phyloP scores from a whole-genome alignment of 2,113 vertebrate species.

The Panthera leo region DNA sequence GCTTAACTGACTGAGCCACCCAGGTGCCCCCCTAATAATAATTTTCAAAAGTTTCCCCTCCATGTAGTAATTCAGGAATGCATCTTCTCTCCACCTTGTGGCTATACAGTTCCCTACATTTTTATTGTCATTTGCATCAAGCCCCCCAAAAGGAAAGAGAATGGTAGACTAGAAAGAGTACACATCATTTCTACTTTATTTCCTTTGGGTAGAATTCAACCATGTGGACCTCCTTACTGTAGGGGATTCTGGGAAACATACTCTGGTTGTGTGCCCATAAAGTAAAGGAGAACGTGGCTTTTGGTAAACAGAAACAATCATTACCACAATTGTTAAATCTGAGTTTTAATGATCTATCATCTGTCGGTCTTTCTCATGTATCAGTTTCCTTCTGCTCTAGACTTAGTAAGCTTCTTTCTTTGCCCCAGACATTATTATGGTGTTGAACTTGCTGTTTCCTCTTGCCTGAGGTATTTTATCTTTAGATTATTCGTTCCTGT shows the following conservation, averaged over 20 bases:
- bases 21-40: background rate
- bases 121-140: background rate
- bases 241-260: background rate
- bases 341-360: background rate
- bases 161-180: background rate
- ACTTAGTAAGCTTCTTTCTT: background rate
- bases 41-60: background rate
- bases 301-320: background rate
- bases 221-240: rapidly evolving
- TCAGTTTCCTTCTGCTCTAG: background rate
- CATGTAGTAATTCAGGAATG: background rate
- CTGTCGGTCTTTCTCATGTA: background rate
- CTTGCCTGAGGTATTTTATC: background rate
- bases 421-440: background rate
- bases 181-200: background rate
- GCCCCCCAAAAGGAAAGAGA: background rate
- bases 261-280: background rate
- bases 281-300: background rate
- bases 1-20: no score
- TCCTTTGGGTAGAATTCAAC: background rate
- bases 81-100: background rate
- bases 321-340: background rate
- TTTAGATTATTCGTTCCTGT: background rate
- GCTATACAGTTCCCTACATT: background rate
- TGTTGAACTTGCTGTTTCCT: background rate